These are phyloP conservation scores for Diprion similis DNA, from an alignment of 1,140 invertebrate genomes.

Conservation along the genomic window DNA sequence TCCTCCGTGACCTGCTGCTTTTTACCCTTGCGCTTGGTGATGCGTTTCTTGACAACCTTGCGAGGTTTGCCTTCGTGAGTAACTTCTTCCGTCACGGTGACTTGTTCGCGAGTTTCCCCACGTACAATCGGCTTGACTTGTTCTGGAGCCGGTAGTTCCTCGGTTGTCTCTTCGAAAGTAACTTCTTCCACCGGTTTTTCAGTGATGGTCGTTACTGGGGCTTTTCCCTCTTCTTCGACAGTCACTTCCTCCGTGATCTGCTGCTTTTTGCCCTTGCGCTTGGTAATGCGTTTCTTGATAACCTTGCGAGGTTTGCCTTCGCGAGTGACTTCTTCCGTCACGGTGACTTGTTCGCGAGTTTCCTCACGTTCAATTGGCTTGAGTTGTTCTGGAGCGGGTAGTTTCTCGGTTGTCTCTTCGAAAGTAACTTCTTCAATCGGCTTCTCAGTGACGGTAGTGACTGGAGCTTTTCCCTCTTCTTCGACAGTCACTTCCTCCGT, in stretches of 20 bases:
- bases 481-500: constrained; percentile 59
- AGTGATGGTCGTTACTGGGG: constrained; percentile 35
- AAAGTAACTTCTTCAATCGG: constrained; percentile 36
- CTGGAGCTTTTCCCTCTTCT: constrained; percentile 40
- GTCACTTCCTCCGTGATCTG: constrained; percentile 42
- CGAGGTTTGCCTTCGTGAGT: constrained; percentile 43
- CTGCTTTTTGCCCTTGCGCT: constrained; percentile 44
- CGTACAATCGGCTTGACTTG: constrained; percentile 40
- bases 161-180: constrained; percentile 39
- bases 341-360: constrained; percentile 34
- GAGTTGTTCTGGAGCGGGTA: constrained; percentile 15
- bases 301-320: constrained; percentile 43
- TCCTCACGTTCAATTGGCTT: constrained; percentile 26
- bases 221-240: constrained; percentile 30
- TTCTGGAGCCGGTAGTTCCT: constrained; percentile 47
- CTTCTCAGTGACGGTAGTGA: constrained; percentile 24
- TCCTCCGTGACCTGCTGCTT: constrained; percentile 57
- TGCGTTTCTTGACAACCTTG: constrained; percentile 42
- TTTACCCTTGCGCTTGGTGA: constrained; percentile 51
- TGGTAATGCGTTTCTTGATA: constrained; percentile 40
- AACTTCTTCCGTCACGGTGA: constrained; percentile 36
- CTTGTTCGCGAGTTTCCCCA: constrained; percentile 31
- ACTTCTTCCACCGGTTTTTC: no score
- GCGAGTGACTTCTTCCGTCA: constrained; percentile 31
- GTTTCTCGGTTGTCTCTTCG: constrained; percentile 38